Evolutionary conservation across 2,888 invertebrate species (phyloP).

Genomic region (Plebejus argus): DNA sequence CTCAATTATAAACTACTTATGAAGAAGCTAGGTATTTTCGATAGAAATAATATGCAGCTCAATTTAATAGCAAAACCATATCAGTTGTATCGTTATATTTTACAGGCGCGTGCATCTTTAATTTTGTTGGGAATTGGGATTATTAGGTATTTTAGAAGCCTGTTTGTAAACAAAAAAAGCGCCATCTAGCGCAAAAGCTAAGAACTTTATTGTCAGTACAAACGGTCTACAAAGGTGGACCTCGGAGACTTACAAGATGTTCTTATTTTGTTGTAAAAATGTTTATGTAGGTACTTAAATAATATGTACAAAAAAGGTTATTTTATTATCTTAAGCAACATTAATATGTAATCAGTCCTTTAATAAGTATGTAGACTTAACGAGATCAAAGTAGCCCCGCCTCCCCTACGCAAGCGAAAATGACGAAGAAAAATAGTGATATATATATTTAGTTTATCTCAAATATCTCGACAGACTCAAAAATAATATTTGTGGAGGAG

Average conservation of each 20-base stretch:
- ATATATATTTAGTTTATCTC: constrained; percentile 40
- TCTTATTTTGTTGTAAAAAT: not conserved
- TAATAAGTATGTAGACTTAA: not conserved
- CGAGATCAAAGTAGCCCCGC: not conserved
- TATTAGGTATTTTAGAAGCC: too few species aligned
- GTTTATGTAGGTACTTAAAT: too few species aligned
- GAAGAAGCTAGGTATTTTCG: not conserved
- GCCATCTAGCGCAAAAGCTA: constrained; percentile 47
- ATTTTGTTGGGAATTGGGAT: too few species aligned
- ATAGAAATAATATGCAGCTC: not conserved
- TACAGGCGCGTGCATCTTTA: too few species aligned
- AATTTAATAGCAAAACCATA: not conserved
- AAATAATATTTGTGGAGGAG: constrained; percentile 66
- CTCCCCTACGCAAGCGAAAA: not conserved
- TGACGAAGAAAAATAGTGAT: constrained; percentile 4
- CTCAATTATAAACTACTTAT: constrained; percentile 1
- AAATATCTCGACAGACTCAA: constrained; percentile 47
- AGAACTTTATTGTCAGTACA: constrained; percentile 29
- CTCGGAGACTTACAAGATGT: constrained; percentile 14
- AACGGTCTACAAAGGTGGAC: not conserved
- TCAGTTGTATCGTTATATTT: not conserved
- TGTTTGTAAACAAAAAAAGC: constrained; percentile 42
- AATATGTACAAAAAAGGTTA: too few species aligned
- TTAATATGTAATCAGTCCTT: not conserved
- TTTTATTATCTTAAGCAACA: constrained; percentile 1